phyloP scores from a whole-genome alignment of 2,888 invertebrate genomes.

The Papilio demoleus region DNA sequence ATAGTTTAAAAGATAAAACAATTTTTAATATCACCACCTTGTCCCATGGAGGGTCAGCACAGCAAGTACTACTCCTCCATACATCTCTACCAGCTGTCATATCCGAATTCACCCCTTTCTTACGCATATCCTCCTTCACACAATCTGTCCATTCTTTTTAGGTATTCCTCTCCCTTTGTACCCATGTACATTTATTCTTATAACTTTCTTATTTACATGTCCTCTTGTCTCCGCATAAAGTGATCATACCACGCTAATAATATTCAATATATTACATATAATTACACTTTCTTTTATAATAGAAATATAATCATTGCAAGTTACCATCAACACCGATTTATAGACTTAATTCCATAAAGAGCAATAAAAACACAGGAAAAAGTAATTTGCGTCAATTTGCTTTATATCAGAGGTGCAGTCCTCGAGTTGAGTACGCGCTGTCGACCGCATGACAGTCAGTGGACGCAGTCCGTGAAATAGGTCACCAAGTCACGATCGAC shows the following conservation, averaged over 20 bases:
- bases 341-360: background rate
- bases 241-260: no score
- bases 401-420: constrained; percentile 12
- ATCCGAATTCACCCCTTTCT: no score
- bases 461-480: constrained; percentile 34
- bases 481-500: constrained; percentile 36
- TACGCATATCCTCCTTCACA: no score
- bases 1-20: background rate
- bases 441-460: constrained; percentile 20
- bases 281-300: background rate
- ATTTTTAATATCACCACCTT: no score
- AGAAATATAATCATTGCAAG: background rate
- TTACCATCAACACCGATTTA: background rate
- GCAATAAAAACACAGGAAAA: constrained; percentile 8
- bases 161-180: no score
- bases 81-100: no score
- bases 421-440: constrained; percentile 17
- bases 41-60: no score
- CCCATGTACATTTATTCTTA: no score
- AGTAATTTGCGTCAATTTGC: constrained; percentile 1
- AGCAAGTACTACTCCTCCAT: no score
- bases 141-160: no score
- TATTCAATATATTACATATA: background rate
- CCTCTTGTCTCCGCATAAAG: no score
- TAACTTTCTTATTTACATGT: no score